Conservation (phyloP, 2,797 vertebrate species). For the Mus spretus region DNA sequence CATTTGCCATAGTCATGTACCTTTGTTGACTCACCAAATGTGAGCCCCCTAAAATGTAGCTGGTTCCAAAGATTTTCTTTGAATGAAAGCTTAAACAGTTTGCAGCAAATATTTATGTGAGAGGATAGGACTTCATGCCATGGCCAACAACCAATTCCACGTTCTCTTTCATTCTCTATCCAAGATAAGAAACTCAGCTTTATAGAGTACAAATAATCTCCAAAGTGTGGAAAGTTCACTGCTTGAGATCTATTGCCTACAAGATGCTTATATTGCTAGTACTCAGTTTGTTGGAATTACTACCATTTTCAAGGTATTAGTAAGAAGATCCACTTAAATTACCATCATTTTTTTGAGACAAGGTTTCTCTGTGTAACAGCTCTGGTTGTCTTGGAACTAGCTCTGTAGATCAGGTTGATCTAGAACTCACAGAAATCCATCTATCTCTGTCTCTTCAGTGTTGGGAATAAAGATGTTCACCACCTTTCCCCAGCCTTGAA, state of each 20-base stretch:
- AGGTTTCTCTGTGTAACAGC: neutral
- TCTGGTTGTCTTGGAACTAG: neutral
- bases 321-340: neutral
- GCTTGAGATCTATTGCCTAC: neutral
- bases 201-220: neutral
- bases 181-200: neutral
- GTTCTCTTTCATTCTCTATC: neutral
- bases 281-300: constrained; percentile 20
- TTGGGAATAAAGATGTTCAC: neutral
- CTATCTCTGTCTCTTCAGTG: neutral
- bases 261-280: neutral
- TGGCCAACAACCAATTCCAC: neutral
- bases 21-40: neutral
- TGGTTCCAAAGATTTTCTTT: neutral
- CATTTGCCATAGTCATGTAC: neutral
- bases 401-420: neutral
- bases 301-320: constrained; percentile 18
- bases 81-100: neutral
- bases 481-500: neutral
- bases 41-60: neutral
- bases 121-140: neutral
- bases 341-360: neutral
- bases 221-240: neutral
- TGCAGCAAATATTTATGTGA: neutral
- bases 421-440: neutral